phyloP scores from a whole-genome alignment of 1,140 invertebrate species.

The Agrypnia vestita region DNA sequence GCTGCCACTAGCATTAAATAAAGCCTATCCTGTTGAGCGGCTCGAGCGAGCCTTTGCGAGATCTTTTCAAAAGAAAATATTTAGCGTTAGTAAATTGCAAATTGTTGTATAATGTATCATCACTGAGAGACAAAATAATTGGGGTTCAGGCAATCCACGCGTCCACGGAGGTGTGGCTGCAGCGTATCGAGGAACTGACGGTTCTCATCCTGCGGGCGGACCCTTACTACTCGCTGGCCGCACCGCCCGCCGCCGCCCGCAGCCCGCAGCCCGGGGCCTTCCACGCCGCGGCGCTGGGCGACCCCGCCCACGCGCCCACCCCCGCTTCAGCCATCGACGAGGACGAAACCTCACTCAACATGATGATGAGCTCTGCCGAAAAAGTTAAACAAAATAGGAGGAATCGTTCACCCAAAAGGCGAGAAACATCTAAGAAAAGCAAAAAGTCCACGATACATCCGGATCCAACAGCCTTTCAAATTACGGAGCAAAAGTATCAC shows the following conservation, averaged over 20 bases:
- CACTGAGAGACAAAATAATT: constrained; percentile 68
- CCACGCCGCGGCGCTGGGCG: constrained; percentile 62
- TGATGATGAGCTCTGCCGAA: constrained; percentile 67
- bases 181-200: constrained; percentile 79
- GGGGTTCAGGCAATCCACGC: constrained; percentile 82
- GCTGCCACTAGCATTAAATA: constrained; percentile 39
- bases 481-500: constrained; percentile 13
- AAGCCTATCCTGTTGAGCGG: constrained; percentile 9
- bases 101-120: constrained; percentile 43
- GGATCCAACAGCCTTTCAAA: not conserved
- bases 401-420: constrained; percentile 64
- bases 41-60: constrained; percentile 2
- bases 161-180: constrained; percentile 77
- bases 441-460: constrained; percentile 20
- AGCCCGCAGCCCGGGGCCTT: constrained; percentile 58
- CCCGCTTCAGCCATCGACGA: constrained; percentile 28
- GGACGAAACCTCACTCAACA: constrained; percentile 59
- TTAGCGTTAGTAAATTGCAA: constrained; percentile 35
- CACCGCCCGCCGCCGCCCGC: constrained; percentile 61
- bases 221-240: constrained; percentile 77
- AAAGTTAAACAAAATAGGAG: constrained; percentile 66
- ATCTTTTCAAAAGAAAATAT: constrained; percentile 19
- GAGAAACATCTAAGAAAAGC: constrained; percentile 59
- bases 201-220: constrained; percentile 82
- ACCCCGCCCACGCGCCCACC: constrained; percentile 43